These are phyloP conservation scores for Tamandua tetradactyla DNA, from an alignment of 2,797 vertebrate species.

Conservation along the genomic window DNA sequence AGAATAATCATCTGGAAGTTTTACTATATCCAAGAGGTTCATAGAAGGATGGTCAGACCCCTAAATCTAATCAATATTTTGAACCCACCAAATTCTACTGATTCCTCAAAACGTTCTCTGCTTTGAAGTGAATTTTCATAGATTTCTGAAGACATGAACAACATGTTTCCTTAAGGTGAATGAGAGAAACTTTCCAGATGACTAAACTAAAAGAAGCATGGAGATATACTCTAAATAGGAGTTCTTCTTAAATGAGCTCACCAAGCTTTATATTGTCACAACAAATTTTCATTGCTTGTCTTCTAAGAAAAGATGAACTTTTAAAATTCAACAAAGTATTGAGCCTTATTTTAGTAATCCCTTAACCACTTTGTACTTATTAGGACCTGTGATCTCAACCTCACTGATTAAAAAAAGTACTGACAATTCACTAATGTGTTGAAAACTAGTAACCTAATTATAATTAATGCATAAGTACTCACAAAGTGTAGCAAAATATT, in stretches of 20 bases:
- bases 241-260: conserved; percentile 46
- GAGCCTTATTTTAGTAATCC: not conserved
- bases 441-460: conserved; percentile 33
- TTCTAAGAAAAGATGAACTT: conserved; percentile 46
- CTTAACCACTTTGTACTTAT: conserved; percentile 4
- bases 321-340: conserved; percentile 37
- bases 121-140: conserved; percentile 16
- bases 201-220: not conserved
- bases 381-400: conserved; percentile 1
- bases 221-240: conserved; percentile 15
- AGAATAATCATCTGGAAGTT: not conserved
- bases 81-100: not conserved
- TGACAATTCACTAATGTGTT: not conserved
- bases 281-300: conserved; percentile 53
- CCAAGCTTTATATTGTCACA: conserved; percentile 42
- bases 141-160: not conserved
- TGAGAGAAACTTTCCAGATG: not conserved
- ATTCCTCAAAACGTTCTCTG: not conserved
- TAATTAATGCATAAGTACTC: not conserved
- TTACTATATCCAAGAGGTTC: not conserved
- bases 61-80: not conserved
- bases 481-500: conserved; percentile 29
- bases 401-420: conserved; percentile 47
- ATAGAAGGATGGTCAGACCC: not conserved
- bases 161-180: not conserved